A percentile compares a stretch with the other conserved stretches of the same genome.
Conservation (phyloP, 1,140 invertebrate genomes). For the Lasioglossum baleicum region DNA sequence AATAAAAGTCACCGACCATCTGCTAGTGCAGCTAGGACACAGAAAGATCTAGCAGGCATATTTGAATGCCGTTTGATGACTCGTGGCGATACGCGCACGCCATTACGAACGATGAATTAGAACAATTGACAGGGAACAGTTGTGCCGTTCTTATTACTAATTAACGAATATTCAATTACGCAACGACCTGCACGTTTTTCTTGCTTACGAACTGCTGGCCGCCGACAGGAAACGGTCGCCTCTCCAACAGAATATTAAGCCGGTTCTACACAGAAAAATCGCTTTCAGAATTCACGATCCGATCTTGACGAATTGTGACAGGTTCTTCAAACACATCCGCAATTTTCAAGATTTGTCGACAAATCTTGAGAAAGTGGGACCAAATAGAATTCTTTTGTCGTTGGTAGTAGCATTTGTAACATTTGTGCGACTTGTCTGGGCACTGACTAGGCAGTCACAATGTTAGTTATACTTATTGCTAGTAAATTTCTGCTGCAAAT, state of each 20-base stretch:
- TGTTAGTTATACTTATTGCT: too few relatives aligned
- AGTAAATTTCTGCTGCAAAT: too few relatives aligned
- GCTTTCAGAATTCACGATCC: too few relatives aligned
- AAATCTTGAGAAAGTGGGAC: too few relatives aligned
- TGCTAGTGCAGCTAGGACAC: not conserved
- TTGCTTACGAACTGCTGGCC: not conserved
- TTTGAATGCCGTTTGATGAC: not conserved
- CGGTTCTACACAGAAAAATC: too few relatives aligned
- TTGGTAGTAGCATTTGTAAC: too few relatives aligned
- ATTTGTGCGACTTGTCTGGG: too few relatives aligned
- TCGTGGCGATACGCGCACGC: not conserved
- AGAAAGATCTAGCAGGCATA: not conserved
- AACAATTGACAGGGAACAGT: not conserved
- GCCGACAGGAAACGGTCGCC: not conserved
- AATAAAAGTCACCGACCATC: not conserved
- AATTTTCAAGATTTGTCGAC: too few relatives aligned
- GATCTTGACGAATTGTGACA: too few relatives aligned
- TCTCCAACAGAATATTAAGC: not conserved
- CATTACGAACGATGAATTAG: not conserved
- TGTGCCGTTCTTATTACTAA: not conserved
- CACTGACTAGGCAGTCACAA: too few relatives aligned
- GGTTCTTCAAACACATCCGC: too few relatives aligned
- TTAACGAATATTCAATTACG: slow-evolving; percentile 4
- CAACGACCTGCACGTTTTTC: slow-evolving; percentile 1
- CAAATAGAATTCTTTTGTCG: too few relatives aligned